Evolutionary conservation across 2,888 invertebrate genomes (phyloP).

Genomic region (Monochamus alternatus): DNA sequence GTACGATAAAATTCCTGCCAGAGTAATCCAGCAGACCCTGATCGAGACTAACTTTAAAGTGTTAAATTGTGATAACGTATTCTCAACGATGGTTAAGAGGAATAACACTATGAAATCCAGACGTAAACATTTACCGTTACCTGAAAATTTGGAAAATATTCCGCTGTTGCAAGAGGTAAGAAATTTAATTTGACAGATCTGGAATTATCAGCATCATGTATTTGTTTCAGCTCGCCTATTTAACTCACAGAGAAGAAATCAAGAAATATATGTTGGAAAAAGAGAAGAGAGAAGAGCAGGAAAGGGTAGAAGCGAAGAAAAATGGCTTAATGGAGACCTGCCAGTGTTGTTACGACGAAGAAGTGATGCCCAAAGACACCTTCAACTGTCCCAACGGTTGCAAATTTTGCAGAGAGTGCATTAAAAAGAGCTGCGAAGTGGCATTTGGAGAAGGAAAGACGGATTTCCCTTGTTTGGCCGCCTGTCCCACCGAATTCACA

Average conservation of each 20-base stretch:
- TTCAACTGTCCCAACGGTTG: conserved; percentile 69
- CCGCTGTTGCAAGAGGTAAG: conserved; percentile 66
- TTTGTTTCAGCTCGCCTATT: conserved; percentile 61
- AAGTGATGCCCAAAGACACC: conserved; percentile 70
- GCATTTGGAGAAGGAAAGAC: conserved; percentile 68
- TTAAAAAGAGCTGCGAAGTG: conserved; percentile 67
- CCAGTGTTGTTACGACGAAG: conserved; percentile 74
- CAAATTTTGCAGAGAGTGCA: conserved; percentile 70
- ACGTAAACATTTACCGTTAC: conserved; percentile 37
- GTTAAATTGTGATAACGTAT: conserved; percentile 16
- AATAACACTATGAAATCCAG: conserved; percentile 30
- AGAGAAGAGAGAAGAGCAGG: conserved; percentile 51
- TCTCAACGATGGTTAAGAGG: conserved; percentile 15
- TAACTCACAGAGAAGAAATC: conserved; percentile 63
- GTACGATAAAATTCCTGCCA: conserved; percentile 49
- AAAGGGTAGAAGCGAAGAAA: conserved; percentile 63
- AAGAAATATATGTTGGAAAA: conserved; percentile 53
- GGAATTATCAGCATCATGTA: not conserved
- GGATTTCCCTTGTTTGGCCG: conserved; percentile 70
- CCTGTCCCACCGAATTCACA: conserved; percentile 66
- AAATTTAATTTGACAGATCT: conserved; percentile 10
- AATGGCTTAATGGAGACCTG: conserved; percentile 70
- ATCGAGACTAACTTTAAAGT: conserved; percentile 21
- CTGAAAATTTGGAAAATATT: conserved; percentile 58
- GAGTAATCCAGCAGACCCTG: conserved; percentile 39